These are phyloP conservation scores for Spinus olivaceus DNA, from an alignment of 2,797 vertebrate genomes.

Conservation along the genomic window DNA sequence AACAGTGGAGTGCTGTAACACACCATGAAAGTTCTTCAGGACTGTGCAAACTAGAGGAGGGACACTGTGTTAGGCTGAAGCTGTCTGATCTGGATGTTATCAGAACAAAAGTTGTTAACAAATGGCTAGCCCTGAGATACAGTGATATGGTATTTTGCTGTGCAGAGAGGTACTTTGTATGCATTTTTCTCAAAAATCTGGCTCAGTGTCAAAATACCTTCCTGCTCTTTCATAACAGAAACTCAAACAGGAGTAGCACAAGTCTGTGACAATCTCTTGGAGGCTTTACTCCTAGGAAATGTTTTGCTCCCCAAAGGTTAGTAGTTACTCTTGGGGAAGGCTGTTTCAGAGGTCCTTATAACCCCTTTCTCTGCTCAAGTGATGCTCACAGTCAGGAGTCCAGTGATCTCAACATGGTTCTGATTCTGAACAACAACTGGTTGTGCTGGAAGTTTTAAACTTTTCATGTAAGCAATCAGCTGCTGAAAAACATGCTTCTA, in stretches of 20 bases:
- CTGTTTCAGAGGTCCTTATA: neutral
- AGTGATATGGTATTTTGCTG: neutral
- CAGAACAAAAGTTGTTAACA: neutral
- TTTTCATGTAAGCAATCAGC: neutral
- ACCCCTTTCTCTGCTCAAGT: neutral
- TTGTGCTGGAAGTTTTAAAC: neutral
- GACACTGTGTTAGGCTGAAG: neutral
- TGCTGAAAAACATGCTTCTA: slow-evolving; percentile 39
- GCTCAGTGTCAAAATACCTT: neutral
- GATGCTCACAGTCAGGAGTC: neutral
- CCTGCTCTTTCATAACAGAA: neutral
- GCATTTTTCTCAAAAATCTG: slow-evolving; percentile 1
- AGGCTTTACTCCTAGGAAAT: neutral
- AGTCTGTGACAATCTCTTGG: neutral
- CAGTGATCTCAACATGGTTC: neutral
- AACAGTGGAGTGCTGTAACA: neutral
- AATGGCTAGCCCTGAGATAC: neutral
- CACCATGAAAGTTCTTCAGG: neutral
- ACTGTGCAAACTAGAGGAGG: neutral
- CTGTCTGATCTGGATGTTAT: neutral
- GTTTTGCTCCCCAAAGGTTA: neutral
- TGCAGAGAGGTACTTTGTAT: neutral
- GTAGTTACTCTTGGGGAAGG: neutral
- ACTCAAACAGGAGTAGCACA: neutral
- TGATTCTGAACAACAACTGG: neutral